Conservation (phyloP, 2,888 invertebrate species). For the Synergus itoensis region DNA sequence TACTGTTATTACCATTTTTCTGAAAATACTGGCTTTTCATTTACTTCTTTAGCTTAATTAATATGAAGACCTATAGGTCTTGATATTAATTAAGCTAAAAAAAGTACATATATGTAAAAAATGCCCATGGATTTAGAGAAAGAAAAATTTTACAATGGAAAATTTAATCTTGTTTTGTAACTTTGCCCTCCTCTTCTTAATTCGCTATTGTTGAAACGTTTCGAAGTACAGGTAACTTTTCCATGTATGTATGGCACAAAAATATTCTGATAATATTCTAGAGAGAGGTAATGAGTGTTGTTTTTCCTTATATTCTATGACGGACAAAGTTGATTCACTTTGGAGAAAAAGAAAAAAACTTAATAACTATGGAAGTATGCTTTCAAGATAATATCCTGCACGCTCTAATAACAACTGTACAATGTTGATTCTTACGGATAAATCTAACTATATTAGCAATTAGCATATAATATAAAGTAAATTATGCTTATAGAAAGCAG, state of each 20-base stretch:
- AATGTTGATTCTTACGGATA: background rate
- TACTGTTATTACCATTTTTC: too few relatives aligned
- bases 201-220: background rate
- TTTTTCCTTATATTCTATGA: background rate
- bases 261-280: background rate
- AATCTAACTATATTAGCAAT: background rate
- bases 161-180: background rate
- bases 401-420: background rate
- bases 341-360: background rate
- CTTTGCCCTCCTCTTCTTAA: background rate
- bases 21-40: too few relatives aligned
- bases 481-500: background rate
- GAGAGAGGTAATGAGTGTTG: conserved; percentile 2
- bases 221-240: background rate
- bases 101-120: too few relatives aligned
- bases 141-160: background rate
- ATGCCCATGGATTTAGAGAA: too few relatives aligned
- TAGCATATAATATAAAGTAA: background rate
- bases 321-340: background rate
- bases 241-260: background rate
- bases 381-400: background rate
- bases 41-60: too few relatives aligned
- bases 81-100: too few relatives aligned
- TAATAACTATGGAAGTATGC: conserved; percentile 3
- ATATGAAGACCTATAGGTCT: too few relatives aligned